A percentile compares a stretch with the other conserved stretches of the same genome.
These are phyloP conservation scores for Eilema depressum DNA, from an alignment of 2,888 invertebrate species.

Conservation along the genomic window DNA sequence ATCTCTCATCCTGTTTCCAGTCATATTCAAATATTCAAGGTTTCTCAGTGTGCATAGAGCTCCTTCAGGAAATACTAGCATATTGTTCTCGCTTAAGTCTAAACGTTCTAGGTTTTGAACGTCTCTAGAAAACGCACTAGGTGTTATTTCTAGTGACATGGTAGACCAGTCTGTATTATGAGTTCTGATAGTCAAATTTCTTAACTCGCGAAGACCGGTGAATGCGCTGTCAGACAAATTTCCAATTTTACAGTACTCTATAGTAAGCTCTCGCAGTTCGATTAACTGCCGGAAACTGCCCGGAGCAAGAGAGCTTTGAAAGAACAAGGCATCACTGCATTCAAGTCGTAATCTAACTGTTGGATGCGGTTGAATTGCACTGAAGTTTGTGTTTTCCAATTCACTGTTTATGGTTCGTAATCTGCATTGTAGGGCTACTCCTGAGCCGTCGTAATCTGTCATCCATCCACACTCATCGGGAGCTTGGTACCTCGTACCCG, in stretches of 20 bases:
- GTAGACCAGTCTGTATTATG: constrained; percentile 95
- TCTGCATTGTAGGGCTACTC: constrained; percentile 91
- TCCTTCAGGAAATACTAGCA: constrained; percentile 92
- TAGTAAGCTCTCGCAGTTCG: constrained; percentile 91
- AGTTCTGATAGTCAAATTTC: constrained; percentile 93
- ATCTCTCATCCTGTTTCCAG: constrained; percentile 92
- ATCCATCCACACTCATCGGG: constrained; percentile 94
- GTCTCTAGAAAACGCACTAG: constrained; percentile 91
- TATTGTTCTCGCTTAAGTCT: constrained; percentile 93
- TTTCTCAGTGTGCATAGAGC: constrained; percentile 92
- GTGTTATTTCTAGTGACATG: constrained; percentile 92
- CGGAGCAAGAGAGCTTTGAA: constrained; percentile 92
- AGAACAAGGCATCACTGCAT: constrained; percentile 93
- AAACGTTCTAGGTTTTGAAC: constrained; percentile 91
- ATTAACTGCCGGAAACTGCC: constrained; percentile 92
- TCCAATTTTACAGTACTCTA: constrained; percentile 94
- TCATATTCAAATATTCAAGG: constrained; percentile 92
- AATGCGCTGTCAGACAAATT: constrained; percentile 94
- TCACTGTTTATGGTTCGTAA: constrained; percentile 93
- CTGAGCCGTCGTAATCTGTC: constrained; percentile 89
- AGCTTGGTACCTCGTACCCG: constrained; percentile 90
- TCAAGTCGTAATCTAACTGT: constrained; percentile 92
- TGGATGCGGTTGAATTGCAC: constrained; percentile 93
- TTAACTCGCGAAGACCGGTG: constrained; percentile 91
- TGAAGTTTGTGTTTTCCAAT: constrained; percentile 93